Evolutionary conservation across 2,113 vertebrate genomes (phyloP), one percentile per base, ranked within the genome.

Genomic region (Orthonyx spaldingii): DNA sequence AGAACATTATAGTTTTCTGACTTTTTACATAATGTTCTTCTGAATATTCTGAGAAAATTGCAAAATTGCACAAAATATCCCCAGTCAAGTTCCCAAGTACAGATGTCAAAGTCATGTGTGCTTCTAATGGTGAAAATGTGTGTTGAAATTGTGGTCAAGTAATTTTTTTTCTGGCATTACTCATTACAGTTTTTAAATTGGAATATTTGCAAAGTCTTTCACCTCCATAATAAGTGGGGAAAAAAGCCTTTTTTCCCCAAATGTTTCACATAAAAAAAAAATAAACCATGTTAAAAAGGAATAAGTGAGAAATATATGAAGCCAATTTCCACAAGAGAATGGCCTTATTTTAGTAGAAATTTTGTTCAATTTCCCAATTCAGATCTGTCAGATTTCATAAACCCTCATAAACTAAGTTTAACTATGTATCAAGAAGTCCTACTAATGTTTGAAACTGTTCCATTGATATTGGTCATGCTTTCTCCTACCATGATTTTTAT

Each of bases 351-450:
- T 56, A 60, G 37, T 46, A 79, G n/a, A 88, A 69, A 33, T 95
- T 84, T 94, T 84, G 8, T 59, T 89, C 10, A 24, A 0, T 87
- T 93, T 77, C 68, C 30, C 37, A n/a, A 22, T 72, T 86, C 50
- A 65, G 20, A 86, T 33, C 27, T 66, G 27, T 70, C 50, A 89
- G 50, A 46, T 83, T 96, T 85, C 52, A 75, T 81, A 63, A 78
- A 4, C 6, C 13, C n/a, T 89, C 30, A 6, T 57, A 63, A 94
- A 22, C 53, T 85, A 80, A 83, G 35, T 8, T 74, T 65, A 89
- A 47, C 27, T 37, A 4, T 41, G 10, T 91, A 52, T 79, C 82
- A 79, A 90, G 37, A 92, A 74, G 55, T 39, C 35, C 42, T 66
- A 27, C 21, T 78, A 52, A 60, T 65, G 17, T 85, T 80, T 75